Percentiles rank a stretch among this genome's conserved stretches.
Evolutionary conservation across 23 tunicate species (phyloP).

Genomic region (Clavelina lepadiformis): DNA sequence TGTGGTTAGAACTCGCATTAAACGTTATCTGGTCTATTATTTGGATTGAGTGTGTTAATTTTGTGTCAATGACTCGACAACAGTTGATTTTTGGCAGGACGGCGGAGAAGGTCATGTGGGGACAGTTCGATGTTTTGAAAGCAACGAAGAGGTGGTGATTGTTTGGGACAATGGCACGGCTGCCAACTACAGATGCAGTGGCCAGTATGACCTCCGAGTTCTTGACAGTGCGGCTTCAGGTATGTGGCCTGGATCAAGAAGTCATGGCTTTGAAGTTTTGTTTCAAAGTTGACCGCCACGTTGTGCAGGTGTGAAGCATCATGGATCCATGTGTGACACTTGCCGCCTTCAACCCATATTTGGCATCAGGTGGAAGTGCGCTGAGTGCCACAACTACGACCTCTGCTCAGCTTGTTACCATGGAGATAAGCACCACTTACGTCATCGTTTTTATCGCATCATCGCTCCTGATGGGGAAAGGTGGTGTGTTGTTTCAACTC

Average conservation of each 20-base stretch:
- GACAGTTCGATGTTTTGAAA: conserved; percentile 96
- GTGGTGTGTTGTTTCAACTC: too few species aligned
- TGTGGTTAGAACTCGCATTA: too few species aligned
- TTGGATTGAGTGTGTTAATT: too few species aligned
- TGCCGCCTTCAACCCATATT: conserved; percentile 97
- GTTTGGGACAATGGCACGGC: conserved; percentile 99
- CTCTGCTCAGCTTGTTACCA: conserved; percentile 99
- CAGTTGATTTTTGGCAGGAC: conserved; percentile 38
- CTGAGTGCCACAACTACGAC: conserved; percentile 97
- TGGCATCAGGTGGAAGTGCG: conserved; percentile 99
- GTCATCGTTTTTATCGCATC: conserved; percentile 89
- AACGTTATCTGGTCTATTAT: too few species aligned
- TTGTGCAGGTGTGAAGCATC: conserved; percentile 80
- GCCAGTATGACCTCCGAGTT: conserved; percentile 89
- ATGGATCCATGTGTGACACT: conserved; percentile 97
- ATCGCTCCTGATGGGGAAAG: conserved; percentile 88
- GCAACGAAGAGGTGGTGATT: conserved; percentile 97
- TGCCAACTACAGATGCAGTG: conserved; percentile 96
- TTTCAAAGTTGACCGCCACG: neutral
- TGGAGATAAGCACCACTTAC: conserved; percentile 93
- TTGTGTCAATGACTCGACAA: too few species aligned
- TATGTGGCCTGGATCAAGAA: conserved; percentile 4
- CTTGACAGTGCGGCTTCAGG: conserved; percentile 97
- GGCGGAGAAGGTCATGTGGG: conserved; percentile 99
- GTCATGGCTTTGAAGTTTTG: neutral